Evolutionary conservation across 2,113 vertebrate genomes (phyloP), one percentile per base, ranked within the genome.

Genomic region (Mohoua ochrocephala): DNA sequence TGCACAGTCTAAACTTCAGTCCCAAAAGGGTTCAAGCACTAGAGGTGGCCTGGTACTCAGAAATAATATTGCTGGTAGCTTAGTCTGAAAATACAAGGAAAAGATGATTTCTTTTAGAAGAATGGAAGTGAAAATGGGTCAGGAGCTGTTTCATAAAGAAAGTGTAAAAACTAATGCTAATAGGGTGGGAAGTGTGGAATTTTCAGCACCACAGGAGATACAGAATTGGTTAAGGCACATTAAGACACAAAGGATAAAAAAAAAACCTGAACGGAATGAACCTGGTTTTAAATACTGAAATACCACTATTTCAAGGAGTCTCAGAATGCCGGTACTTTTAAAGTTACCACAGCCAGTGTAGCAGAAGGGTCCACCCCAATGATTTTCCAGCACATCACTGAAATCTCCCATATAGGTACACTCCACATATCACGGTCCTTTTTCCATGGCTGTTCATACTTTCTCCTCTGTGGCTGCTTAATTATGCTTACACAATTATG

Each of bases 141-240:
- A 95, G n/a, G 47, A 92, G 50, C 50, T 50, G 42, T 73, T 69
- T 77, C 44, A 95, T 1, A 5, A 88, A 88, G 54, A 11, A 94
- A 81, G 21, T 63, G 21, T 89, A 75, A 93, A 84, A 94, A 47
- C 13, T 63, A 91, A 87, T 22, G 14, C 42, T 86, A 92, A 61
- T 9, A 77, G 12, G 27, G 54, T 84, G 68, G 45, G 45, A 96
- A 85, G n/a, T 30, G 83, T 33, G 60, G 53, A 61, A 47, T 93
- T 90, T 90, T 67, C 88, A 91, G 57, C 75, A 88, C 82, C 82
- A 92, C 70, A 54, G 53, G 63, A 79, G n/a, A 85, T 19, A 64
- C 6, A 57, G 41, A 90, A 80, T 61, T 69, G 45, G 71, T 85
- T 88, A 91, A 69, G 16, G 31, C 61, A 85, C 57, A 65, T 79